Base-by-base conservation (phyloP, 2,797 vertebrate genomes). In the Etheostoma perlongum region DNA sequence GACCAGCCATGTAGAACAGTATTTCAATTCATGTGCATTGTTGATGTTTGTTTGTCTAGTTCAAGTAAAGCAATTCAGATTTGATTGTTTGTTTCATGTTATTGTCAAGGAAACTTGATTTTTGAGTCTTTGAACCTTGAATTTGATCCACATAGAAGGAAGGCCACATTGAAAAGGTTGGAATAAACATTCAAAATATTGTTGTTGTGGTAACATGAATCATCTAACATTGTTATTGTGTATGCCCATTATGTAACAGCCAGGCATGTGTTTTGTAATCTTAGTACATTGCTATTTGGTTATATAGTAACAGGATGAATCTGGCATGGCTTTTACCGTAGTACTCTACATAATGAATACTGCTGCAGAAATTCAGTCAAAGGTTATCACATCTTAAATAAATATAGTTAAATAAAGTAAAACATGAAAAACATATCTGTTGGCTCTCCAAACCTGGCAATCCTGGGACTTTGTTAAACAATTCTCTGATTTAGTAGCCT, bases 1-100 rank as follows among this genome's bases (percentile, higher is more conserved):
- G 54, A 68, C 58, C 69, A 69, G 30, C 21, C 72, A 65, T 79
- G 59, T 48, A 68, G 67, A 84, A 74, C 80, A 53, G 54, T 69
- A 68, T 81, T 74, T 82, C 44, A 79, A 36, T 76, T 78, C 64
- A 65, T 18, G 61, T 48, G 60, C 66, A 55, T 66, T 83, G 63
- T 55, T 69, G 51, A 77, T 74, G 48, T 68, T 79, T 82, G 53
- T 74, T 82, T 82, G 71, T 83, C 68, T 42, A 44, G 63, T 85
- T 83, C 69, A 67, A 67, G 62, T 65, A 57, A 85, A 83, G 16
- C 67, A 70, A 33, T 59, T 68, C 54, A 67, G 33, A 72, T 74
- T 61, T 1, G 4, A 36, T 36, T 63, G 61, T 52, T 60, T 51
- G 21, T 46, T 79, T 66, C 9, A 4, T 69, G 59, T 79, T 60